Evolutionary conservation across 1,140 invertebrate species (phyloP).

Genomic region (Spodoptera litura): DNA sequence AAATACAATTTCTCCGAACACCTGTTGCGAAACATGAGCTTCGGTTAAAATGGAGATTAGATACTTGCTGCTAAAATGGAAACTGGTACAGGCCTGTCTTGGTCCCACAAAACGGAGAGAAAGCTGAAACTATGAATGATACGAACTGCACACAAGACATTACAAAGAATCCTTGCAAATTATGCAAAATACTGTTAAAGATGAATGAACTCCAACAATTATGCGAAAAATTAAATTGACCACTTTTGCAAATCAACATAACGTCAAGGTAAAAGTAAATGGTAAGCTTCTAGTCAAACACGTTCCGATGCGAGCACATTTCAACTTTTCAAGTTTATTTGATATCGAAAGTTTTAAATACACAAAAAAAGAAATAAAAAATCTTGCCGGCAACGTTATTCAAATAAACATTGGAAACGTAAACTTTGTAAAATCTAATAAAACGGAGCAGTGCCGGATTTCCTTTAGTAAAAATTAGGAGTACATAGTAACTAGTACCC

Average conservation of each 20-base stretch:
- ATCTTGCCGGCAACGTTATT: conserved; percentile 3
- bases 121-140: conserved; percentile 23
- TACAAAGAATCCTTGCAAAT: conserved; percentile 7
- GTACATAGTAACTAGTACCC: conserved; percentile 7
- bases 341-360: background rate
- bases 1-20: conserved; percentile 14
- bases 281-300: conserved; percentile 10
- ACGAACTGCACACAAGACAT: conserved; percentile 8
- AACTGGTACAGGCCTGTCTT: conserved; percentile 26
- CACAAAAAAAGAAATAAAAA: conserved; percentile 3
- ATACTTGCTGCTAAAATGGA: conserved; percentile 36
- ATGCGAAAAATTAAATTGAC: background rate
- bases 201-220: conserved; percentile 29
- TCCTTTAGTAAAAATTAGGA: conserved; percentile 19
- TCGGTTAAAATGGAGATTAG: conserved; percentile 38
- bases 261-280: conserved; percentile 12
- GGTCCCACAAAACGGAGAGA: conserved; percentile 26
- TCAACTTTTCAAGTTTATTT: background rate
- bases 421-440: conserved; percentile 5
- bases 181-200: conserved; percentile 1
- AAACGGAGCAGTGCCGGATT: conserved; percentile 17
- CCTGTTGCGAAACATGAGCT: conserved; percentile 4
- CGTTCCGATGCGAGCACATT: background rate
- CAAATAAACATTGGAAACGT: conserved; percentile 15
- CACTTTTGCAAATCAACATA: conserved; percentile 13